A percentile compares a stretch with the other conserved stretches of the same genome.
phyloP scores from a whole-genome alignment of 2,888 invertebrate genomes.

The Aphidoletes aphidimyza region DNA sequence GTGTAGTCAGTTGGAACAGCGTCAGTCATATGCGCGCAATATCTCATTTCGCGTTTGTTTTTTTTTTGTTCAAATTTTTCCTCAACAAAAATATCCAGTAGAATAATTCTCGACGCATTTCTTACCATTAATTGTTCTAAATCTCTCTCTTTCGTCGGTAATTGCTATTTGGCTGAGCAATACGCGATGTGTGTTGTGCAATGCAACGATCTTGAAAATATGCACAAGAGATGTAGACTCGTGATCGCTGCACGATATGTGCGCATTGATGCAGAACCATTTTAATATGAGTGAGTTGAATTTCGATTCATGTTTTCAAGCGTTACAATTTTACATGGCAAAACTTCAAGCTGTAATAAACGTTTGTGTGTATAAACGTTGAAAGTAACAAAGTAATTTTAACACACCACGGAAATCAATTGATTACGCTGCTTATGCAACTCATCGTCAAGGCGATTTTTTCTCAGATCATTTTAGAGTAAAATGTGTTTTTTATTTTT shows the following conservation, averaged over 20 bases:
- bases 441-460: conserved; percentile 15
- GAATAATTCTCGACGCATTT: conserved; percentile 3
- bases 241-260: background rate
- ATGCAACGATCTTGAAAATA: conserved; percentile 21
- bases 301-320: background rate
- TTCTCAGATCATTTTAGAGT: background rate
- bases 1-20: background rate
- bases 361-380: background rate
- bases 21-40: too few species aligned
- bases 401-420: conserved; percentile 21
- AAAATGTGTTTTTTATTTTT: background rate
- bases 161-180: background rate
- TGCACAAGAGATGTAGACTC: background rate
- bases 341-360: too few species aligned
- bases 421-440: conserved; percentile 40
- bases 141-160: conserved; percentile 12
- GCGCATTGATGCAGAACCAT: conserved; percentile 12
- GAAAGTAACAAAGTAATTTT: background rate
- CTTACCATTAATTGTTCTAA: conserved; percentile 12
- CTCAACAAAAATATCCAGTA: background rate
- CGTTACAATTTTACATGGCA: background rate
- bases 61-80: too few species aligned
- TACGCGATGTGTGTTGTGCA: background rate
- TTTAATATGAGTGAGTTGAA: background rate
- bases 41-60: too few species aligned